Evolutionary conservation across 2,888 invertebrate genomes (phyloP).

Genomic region (Azorinus chamasolen): DNA sequence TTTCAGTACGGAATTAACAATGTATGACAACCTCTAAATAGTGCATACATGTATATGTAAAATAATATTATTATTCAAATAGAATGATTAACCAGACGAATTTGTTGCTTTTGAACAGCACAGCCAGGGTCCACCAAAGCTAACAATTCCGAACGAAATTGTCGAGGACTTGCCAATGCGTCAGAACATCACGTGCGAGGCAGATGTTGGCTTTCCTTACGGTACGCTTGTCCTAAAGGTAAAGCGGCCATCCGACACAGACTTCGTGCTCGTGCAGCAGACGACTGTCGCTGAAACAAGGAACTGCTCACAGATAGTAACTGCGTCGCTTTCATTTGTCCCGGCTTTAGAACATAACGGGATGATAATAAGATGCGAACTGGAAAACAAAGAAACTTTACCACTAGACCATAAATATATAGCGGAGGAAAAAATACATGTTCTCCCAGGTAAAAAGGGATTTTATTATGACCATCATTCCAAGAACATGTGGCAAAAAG

Average conservation of each 20-base stretch:
- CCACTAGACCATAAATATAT: conserved; percentile 35
- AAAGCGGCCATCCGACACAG: conserved; percentile 31
- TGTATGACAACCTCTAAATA: too few species aligned
- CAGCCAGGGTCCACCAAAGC: conserved; percentile 56
- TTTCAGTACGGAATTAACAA: too few species aligned
- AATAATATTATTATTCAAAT: too few species aligned
- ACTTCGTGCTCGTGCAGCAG: conserved; percentile 28
- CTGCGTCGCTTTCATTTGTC: conserved; percentile 38
- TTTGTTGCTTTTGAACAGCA: conserved; percentile 21
- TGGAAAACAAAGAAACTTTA: conserved; percentile 47
- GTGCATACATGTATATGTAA: too few species aligned
- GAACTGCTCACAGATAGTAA: conserved; percentile 36
- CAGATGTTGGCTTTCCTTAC: conserved; percentile 61
- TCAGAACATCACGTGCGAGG: conserved; percentile 51
- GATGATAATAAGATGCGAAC: conserved; percentile 58
- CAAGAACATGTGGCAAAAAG: too few species aligned
- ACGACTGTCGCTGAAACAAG: conserved; percentile 12
- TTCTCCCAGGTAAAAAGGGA: conserved; percentile 58
- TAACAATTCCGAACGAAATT: conserved; percentile 57
- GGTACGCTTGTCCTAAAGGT: conserved; percentile 49
- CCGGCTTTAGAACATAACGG: conserved; percentile 45
- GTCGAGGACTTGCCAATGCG: conserved; percentile 45
- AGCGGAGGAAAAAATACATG: conserved; percentile 45
- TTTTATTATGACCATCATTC: too few species aligned
- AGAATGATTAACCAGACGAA: too few species aligned